phyloP scores from a whole-genome alignment of 92 coral and sea anemone species.

The Zoanthus sociatus region DNA sequence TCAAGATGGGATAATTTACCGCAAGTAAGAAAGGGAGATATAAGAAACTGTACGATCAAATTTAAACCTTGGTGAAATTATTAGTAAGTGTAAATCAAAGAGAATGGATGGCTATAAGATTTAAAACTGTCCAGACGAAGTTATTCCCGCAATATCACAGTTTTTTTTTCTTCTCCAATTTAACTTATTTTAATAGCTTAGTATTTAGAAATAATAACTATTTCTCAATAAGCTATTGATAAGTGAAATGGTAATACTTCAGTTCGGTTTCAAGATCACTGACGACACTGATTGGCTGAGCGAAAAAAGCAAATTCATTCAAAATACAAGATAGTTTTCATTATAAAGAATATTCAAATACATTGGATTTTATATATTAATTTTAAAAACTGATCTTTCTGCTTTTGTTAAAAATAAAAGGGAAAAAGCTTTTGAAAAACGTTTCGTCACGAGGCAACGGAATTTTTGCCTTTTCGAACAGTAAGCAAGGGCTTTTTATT shows the following conservation, averaged over 20 bases:
- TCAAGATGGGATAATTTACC: too few relatives aligned
- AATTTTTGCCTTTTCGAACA: neutral
- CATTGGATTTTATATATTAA: neutral
- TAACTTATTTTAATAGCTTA: too few relatives aligned
- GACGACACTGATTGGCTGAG: neutral
- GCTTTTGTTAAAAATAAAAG: neutral
- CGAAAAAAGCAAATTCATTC: conserved; percentile 1
- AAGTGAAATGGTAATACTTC: neutral
- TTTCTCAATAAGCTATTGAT: too few relatives aligned
- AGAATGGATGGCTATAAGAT: too few relatives aligned
- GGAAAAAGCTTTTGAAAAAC: neutral
- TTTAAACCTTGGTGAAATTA: too few relatives aligned
- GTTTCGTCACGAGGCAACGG: neutral
- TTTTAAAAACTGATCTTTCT: neutral
- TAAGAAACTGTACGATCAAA: too few relatives aligned
- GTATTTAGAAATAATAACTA: too few relatives aligned
- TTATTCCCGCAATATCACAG: too few relatives aligned
- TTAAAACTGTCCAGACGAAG: too few relatives aligned
- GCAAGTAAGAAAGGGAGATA: too few relatives aligned
- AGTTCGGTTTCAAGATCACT: neutral
- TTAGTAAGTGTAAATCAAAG: too few relatives aligned
- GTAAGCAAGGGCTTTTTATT: neutral
- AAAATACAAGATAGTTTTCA: neutral
- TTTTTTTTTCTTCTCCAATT: too few relatives aligned
- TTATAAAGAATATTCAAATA: neutral